Conservation (phyloP, 92 coral and sea anemone species). For the Umimayanthus chanpuru region DNA sequence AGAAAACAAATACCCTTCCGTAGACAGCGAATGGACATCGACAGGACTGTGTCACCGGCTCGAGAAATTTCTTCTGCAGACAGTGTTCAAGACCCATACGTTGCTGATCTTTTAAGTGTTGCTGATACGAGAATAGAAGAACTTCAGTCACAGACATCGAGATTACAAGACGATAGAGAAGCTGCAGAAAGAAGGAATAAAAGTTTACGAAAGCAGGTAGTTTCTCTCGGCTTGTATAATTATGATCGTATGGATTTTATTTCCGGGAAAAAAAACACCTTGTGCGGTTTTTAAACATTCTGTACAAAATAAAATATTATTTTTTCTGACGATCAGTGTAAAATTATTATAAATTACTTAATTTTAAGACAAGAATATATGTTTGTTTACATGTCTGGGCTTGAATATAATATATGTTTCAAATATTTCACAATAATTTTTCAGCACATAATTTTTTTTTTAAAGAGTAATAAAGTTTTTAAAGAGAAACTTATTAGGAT, state of each 20-base stretch:
- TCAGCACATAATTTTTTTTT: not conserved
- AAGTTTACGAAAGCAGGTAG: slow-evolving; percentile 96
- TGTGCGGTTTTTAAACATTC: not conserved
- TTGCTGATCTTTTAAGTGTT: slow-evolving; percentile 94
- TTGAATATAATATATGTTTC: not conserved
- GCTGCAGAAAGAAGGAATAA: slow-evolving; percentile 91
- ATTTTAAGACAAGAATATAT: not conserved
- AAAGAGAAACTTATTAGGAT: not conserved
- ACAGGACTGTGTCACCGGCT: slow-evolving; percentile 90
- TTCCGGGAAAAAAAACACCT: not conserved
- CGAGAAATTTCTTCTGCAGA: slow-evolving; percentile 60
- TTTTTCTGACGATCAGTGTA: not conserved
- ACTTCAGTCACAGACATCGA: slow-evolving; percentile 70
- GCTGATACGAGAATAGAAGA: slow-evolving; percentile 97
- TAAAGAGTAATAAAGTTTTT: not conserved
- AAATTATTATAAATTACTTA: slow-evolving; percentile 1
- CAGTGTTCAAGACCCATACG: slow-evolving; percentile 87
- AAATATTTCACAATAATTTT: not conserved
- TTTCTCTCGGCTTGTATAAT: not conserved
- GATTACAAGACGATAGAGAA: slow-evolving; percentile 79
- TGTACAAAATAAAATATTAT: not conserved
- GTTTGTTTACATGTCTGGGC: slow-evolving; percentile 10
- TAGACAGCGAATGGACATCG: slow-evolving; percentile 98
- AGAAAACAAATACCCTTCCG: slow-evolving; percentile 94
- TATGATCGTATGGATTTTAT: not conserved